These are phyloP conservation scores for Suricata suricatta DNA, from an alignment of 2,113 vertebrate genomes.

Conservation along the genomic window DNA sequence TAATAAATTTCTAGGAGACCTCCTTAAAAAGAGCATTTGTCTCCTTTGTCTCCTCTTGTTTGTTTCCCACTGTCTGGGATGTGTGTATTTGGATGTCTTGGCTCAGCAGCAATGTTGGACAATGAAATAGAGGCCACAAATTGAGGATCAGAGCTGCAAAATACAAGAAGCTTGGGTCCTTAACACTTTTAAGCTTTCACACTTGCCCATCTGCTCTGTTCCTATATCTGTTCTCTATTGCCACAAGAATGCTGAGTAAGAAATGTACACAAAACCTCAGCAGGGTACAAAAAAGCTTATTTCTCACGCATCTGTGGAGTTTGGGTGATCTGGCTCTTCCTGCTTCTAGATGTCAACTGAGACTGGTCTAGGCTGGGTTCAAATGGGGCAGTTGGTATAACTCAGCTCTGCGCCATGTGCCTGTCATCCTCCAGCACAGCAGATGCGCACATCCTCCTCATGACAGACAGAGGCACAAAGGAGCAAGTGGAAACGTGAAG, in stretches of 20 bases:
- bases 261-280: not conserved
- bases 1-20: not conserved
- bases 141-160: not conserved
- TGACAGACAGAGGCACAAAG: not conserved
- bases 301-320: not conserved
- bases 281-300: not conserved
- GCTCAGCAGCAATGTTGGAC: not conserved
- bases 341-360: not conserved
- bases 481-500: not conserved
- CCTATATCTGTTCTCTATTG: not conserved
- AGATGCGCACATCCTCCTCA: not conserved
- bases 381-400: not conserved
- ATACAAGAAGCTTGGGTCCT: not conserved
- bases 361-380: not conserved
- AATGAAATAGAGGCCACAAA: not conserved
- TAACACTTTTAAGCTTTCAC: not conserved
- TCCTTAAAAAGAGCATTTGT: not conserved
- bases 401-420: not conserved
- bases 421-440: not conserved
- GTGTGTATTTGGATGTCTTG: not conserved
- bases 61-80: not conserved
- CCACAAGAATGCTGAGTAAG: not conserved
- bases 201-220: not conserved
- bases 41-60: not conserved
- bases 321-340: not conserved